A percentile compares a stretch with the other conserved stretches of the same genome.
Evolutionary conservation across 2,113 vertebrate species (phyloP).

Genomic region (Bufo bufo): DNA sequence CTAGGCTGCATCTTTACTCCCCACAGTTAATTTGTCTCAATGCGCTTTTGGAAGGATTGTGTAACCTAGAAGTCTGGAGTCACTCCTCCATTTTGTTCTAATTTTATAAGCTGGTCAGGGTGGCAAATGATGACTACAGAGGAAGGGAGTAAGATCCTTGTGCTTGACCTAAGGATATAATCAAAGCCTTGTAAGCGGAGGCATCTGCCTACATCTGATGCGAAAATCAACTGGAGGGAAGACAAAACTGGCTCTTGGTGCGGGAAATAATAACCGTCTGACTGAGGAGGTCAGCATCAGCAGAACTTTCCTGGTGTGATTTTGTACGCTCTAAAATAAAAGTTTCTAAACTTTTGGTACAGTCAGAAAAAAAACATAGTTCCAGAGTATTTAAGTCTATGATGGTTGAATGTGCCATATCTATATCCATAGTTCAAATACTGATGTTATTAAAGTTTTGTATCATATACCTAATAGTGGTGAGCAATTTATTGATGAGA

Average conservation of each 20-base stretch:
- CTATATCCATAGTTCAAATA: too few relatives aligned
- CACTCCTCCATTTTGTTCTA: background rate
- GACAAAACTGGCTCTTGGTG: background rate
- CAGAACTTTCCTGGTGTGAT: background rate
- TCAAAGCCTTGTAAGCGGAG: slow-evolving; percentile 19
- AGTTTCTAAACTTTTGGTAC: background rate
- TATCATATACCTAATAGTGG: too few relatives aligned
- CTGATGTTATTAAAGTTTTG: too few relatives aligned
- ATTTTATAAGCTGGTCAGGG: background rate
- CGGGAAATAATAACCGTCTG: background rate
- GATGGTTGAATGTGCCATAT: too few relatives aligned
- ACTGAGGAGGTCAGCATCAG: background rate
- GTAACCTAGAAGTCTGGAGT: background rate
- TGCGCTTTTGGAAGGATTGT: background rate
- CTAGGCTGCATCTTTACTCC: background rate
- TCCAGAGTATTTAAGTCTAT: too few relatives aligned
- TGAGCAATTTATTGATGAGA: too few relatives aligned
- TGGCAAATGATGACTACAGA: background rate
- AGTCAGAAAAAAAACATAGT: background rate
- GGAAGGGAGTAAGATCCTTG: slow-evolving; percentile 18
- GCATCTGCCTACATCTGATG: slow-evolving; percentile 32
- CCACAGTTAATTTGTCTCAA: background rate
- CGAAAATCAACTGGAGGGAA: slow-evolving; percentile 13
- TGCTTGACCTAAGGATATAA: slow-evolving; percentile 29
- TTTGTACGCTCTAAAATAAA: background rate